A percentile compares a stretch with the other conserved stretches of the same genome.
These are phyloP conservation scores for Clostera curtula DNA, from an alignment of 2,888 invertebrate species.

Conservation along the genomic window DNA sequence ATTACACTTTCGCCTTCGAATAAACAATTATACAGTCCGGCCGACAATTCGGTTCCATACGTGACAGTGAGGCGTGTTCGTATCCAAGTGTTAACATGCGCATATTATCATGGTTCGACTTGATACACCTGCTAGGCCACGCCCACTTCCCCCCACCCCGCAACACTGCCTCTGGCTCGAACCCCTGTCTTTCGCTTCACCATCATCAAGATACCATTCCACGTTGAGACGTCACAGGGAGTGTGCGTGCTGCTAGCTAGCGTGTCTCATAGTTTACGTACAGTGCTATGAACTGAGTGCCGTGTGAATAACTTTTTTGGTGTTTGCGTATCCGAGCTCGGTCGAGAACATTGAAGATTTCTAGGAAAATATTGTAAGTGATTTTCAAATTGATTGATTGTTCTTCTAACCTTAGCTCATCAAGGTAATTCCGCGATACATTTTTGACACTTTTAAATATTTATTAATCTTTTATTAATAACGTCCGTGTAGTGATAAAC, in stretches of 20 bases:
- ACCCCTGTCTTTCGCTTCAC: conserved; percentile 46
- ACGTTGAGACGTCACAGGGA: conserved; percentile 45
- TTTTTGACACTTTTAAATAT: too few species aligned
- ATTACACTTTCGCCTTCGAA: conserved; percentile 44
- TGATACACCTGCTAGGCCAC: conserved; percentile 65
- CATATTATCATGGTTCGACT: conserved; percentile 63
- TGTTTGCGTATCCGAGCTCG: conserved; percentile 32
- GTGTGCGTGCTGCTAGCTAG: conserved; percentile 38
- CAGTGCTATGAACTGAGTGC: conserved; percentile 51
- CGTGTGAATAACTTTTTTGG: conserved; percentile 45
- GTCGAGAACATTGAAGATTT: conserved; percentile 17
- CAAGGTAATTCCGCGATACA: too few species aligned
- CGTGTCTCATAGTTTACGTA: conserved; percentile 26
- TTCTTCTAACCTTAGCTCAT: too few species aligned
- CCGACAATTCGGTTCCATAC: conserved; percentile 34
- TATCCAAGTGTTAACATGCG: conserved; percentile 61
- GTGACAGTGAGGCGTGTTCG: conserved; percentile 69
- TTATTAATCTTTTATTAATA: too few species aligned
- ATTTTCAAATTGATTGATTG: background rate
- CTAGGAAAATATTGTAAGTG: conserved; percentile 25
- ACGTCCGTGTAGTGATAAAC: too few species aligned
- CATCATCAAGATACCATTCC: conserved; percentile 62
- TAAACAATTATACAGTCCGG: conserved; percentile 47
- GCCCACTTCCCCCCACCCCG: conserved; percentile 35
- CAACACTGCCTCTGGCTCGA: conserved; percentile 26